Evolutionary conservation across 1,140 invertebrate species (phyloP), one percentile per base, ranked within the genome.

Genomic region (Venustaconcha ellipsiformis): DNA sequence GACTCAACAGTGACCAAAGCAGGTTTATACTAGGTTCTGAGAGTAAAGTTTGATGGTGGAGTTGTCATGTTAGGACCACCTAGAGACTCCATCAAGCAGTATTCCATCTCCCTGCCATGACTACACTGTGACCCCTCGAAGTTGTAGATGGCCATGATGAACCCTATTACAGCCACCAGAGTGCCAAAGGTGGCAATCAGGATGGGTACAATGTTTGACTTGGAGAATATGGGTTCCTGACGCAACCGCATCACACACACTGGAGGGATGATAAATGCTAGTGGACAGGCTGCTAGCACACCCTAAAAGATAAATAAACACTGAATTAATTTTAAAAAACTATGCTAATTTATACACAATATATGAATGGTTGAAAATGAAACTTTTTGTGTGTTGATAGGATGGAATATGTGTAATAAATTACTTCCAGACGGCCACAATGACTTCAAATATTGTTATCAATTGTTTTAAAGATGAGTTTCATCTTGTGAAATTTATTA

Each of bases 251-350:
- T 92, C 82, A 95, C 96, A 84, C 94, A 94, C 14, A 95, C 85
- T 0, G 95, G 94, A 14, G 96, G 96, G 59, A 97, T 90, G 74
- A 97, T 93, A 88, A 95, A 97, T 20, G 95, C 95, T 75, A 96
- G 87, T 13, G 95, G 95, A 72, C 96, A 94, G 14, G 95, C 96
- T 12, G 94, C 94, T 48, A 96, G 80, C 14, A 96, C 94, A 72
- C 96, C 96, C 94, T 95, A 85, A 57, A 85, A 82, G 58, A 71
- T 72, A 74, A 81, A 73, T 14, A 48, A 72, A 68, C 67, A 57
- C n/a, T 70, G 48, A 63, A 14, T 18, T 0, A 18, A 15, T 72
- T 26, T 56, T 13, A 57, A 64, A 57, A 20, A 17, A n/a, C 11
- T 66, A 26, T 66, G 18, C 18, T 37, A 20, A 20, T 66, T 17